These are phyloP conservation scores for Cardinalis cardinalis DNA, from an alignment of 2,113 vertebrate species.

Conservation along the genomic window DNA sequence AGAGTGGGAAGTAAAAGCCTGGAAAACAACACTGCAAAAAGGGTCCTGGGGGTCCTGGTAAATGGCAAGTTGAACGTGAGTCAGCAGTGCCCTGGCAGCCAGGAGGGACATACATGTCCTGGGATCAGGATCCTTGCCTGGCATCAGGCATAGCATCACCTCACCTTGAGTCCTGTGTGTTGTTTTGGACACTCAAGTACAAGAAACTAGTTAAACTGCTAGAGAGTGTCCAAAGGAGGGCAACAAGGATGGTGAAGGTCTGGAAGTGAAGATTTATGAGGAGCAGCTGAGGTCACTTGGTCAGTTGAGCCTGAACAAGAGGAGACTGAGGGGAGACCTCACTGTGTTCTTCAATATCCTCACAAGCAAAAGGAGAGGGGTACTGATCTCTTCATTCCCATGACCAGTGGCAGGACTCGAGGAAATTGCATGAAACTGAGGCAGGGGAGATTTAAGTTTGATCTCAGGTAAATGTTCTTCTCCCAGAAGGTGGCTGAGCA, in stretches of 20 bases:
- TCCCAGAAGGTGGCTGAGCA: neutral
- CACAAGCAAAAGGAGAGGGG: neutral
- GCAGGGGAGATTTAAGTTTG: neutral
- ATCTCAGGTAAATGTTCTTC: neutral
- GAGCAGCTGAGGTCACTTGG: neutral
- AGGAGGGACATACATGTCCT: neutral
- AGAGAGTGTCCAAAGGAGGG: neutral
- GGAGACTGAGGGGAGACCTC: neutral
- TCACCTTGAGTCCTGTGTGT: no score
- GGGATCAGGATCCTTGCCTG: neutral
- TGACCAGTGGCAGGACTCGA: neutral
- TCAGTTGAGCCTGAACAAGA: neutral
- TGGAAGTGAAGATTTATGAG: neutral
- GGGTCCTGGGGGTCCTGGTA: neutral
- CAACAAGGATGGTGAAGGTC: neutral
- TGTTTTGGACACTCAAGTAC: no score
- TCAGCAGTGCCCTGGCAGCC: neutral
- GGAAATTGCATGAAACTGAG: neutral
- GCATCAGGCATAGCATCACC: no score
- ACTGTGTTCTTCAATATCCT: neutral
- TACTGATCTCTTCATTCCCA: neutral
- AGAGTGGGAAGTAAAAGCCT: neutral
- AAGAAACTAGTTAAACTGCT: no score
- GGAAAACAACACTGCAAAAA: neutral
- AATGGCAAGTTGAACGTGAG: rapidly evolving